Evolutionary conservation across 2,113 vertebrate genomes (phyloP), one percentile per base, ranked within the genome.

Genomic region (Myotis brandtii): DNA sequence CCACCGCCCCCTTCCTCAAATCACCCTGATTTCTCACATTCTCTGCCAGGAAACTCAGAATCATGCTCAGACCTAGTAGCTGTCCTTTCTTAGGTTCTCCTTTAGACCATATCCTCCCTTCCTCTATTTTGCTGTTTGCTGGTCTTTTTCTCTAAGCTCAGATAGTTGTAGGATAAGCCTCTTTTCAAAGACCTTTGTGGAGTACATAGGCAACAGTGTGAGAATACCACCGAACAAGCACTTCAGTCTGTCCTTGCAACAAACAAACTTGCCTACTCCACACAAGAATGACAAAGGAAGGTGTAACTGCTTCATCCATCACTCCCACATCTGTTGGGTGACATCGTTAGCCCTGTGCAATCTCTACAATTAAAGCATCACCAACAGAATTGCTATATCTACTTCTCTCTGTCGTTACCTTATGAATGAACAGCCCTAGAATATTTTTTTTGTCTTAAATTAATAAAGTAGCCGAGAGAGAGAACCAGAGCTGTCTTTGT

Each of bases 261-360:
- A 85, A 93, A 96, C 92, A 85, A 93, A 96, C 93, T 94, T 56
- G 37, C 59, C 97, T 77, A 3, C 87, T 95, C 37, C 0, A 43
- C 94, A 72, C 69, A 72, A 93, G 54, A 80, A 93, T 84, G 86
- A 80, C 95, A 91, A 89, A 79, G 93, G 75, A 86, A 91, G 94
- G 94, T 86, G 46, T 56, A 79, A 30, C 89, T 27, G 89, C 95
- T 54, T 89, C 90, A 82, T 94, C 94, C 93, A 89, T 97, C 96
- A 95, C 37, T 91, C 90, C 86, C 16, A 52, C 25, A 40, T 96
- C 95, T 97, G 95, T 37, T 30, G 88, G 87, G 92, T 67, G 86
- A 93, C 95, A 70, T 52, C 94, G 34, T 37, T 89, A 93, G 92
- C 75, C 93, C 69, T 8, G 16, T 82, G 37, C 46, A 76, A 2